phyloP scores from a whole-genome alignment of 2,888 invertebrate species.

The Trissolcus japonicus region DNA sequence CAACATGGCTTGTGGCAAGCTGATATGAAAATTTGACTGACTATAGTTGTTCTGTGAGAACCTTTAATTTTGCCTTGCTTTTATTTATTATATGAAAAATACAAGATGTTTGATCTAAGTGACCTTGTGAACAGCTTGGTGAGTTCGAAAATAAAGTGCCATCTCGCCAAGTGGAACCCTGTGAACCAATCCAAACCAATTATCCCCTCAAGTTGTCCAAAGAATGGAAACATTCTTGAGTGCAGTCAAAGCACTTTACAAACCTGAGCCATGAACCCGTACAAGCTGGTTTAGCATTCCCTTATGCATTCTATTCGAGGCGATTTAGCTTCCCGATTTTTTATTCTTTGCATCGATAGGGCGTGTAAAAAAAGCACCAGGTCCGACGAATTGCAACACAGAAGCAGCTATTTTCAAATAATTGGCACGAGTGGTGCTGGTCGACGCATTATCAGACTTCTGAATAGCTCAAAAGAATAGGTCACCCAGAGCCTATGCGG shows the following conservation, averaged over 20 bases:
- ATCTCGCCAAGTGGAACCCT: slow-evolving; percentile 88
- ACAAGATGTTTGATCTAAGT: slow-evolving; percentile 89
- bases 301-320: slow-evolving; percentile 89
- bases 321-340: slow-evolving; percentile 67
- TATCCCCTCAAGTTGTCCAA: slow-evolving; percentile 81
- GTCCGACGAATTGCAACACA: background rate
- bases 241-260: slow-evolving; percentile 68
- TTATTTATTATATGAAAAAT: slow-evolving; percentile 88
- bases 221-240: slow-evolving; percentile 84
- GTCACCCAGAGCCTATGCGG: too few relatives aligned
- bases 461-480: too few relatives aligned
- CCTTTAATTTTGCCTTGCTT: too few relatives aligned
- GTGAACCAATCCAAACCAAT: slow-evolving; percentile 82
- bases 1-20: too few relatives aligned
- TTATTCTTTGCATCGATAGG: slow-evolving; percentile 13
- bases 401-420: slow-evolving; percentile 5
- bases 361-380: background rate
- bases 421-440: background rate
- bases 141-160: slow-evolving; percentile 87
- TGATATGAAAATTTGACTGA: too few relatives aligned
- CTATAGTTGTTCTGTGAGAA: too few relatives aligned
- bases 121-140: slow-evolving; percentile 90
- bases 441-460: background rate
- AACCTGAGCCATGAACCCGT: slow-evolving; percentile 81
- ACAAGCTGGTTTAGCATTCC: slow-evolving; percentile 91